Evolutionary conservation across 2,797 vertebrate genomes (phyloP), one percentile per base, ranked within the genome.

Genomic region (Hipposideros larvatus): DNA sequence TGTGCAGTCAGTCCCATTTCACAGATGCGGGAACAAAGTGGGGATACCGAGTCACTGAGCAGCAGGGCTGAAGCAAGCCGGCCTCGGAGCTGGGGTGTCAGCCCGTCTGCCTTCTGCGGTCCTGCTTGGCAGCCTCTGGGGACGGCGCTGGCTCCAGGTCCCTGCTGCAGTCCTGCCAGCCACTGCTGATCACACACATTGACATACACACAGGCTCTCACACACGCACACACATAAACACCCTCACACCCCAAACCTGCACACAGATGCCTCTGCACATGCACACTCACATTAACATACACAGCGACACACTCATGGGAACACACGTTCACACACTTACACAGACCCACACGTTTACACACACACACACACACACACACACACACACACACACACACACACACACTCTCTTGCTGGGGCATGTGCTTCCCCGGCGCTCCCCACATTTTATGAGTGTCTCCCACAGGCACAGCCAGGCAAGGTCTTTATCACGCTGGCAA

Each of bases 1-100:
- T 0, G n/a, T 0, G 24, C 0, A 18, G 2, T 3, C 0, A 1
- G 10, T n/a, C 53, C 61, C 26, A 2, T 19, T 4, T 9, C 1
- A 7, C 70, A 46, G 68, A 5, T 0, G 4, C 18, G 75, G 59
- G 53, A 8, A 28, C 51, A 16, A 2, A 66, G 87, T 24, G 0
- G 31, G 37, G 61, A 37, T 0, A 55, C 53, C 7, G 1, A 1
- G 46, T 4, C 1, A 34, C 14, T 1, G 16, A 11, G 4, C 1
- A 0, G 3, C 11, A 3, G 13, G 7, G 31, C 55, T 2, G 0
- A 1, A 0, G 66, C 0, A 4, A 28, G 15, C 14, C 2, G 2
- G 8, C 34, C 2, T 4, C 0, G 0, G 48, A 14, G n/a, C 5
- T 1, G 4, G 28, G 11, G 26, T 4, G 2, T 19, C 88, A 57